Evolutionary conservation across 2,113 vertebrate species (phyloP), one percentile per base, ranked within the genome.

Genomic region (Forbesichthys papilliferus): DNA sequence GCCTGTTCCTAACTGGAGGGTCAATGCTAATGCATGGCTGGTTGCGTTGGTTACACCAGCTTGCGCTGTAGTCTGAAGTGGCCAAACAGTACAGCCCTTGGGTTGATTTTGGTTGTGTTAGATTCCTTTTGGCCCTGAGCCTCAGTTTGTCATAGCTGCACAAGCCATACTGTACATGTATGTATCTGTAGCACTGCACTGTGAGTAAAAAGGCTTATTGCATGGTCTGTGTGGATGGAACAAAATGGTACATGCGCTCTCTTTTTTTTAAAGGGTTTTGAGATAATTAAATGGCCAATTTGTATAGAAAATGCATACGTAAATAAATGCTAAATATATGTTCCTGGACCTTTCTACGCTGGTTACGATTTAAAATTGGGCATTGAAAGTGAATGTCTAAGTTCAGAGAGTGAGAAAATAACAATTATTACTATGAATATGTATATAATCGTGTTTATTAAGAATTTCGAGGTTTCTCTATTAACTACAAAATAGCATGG

Each of bases 21-120:
- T 80, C 87, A 92, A 90, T 92, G 84, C 89, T 92, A 92, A 93
- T 91, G 92, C 92, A 90, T 92, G 92, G 87, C 83, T 91, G 92
- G 83, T 90, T 91, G 81, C 79, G 75, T 91, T 27, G 27, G 27
- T 27, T 92, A 85, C 86, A 92, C 90, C 85, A 88, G 88, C 85
- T 84, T 89, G 82, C 82, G 77, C 85, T 81, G 84, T 85, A 90
- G 88, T 92, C 84, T 88, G 87, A 90, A 90, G 79, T 87, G 85
- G 83, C 88, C 89, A 89, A 74, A 80, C 77, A 84, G 86, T 73
- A 60, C 69, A 72, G 86, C 91, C 88, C 78, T 78, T 57, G 75
- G 86, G 90, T 89, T 74, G 74, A 84, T 84, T 90, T 89, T 82
- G 65, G 83, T 89, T 84, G 83, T 86, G 80, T 88, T 65, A 66